phyloP scores from a whole-genome alignment of 2,797 vertebrate species.

The Scolopax rusticola region DNA sequence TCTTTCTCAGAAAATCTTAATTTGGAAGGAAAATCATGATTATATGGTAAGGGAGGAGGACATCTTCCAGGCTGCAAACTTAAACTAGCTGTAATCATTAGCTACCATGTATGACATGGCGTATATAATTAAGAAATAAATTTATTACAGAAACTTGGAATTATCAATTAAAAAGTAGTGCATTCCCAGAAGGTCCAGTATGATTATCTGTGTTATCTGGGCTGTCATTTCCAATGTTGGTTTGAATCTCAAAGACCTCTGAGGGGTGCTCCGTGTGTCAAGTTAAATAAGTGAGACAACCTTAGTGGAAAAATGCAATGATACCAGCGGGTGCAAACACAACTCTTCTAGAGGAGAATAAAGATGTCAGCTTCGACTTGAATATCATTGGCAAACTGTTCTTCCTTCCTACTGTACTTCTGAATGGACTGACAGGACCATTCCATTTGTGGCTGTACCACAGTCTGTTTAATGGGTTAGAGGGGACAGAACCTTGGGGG shows the following conservation, averaged over 20 bases:
- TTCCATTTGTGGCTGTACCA: neutral
- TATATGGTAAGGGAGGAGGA: slow-evolving; percentile 38
- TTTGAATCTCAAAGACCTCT: slow-evolving; percentile 82
- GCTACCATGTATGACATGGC: slow-evolving; percentile 49
- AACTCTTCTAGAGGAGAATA: neutral
- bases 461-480: neutral
- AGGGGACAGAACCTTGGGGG: neutral
- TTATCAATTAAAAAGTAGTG: slow-evolving; percentile 88
- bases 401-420: neutral
- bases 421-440: neutral
- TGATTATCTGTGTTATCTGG: slow-evolving; percentile 89
- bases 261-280: slow-evolving; percentile 85
- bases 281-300: slow-evolving; percentile 82
- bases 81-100: slow-evolving; percentile 70
- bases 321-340: slow-evolving; percentile 51
- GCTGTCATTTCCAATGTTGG: slow-evolving; percentile 89
- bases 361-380: neutral
- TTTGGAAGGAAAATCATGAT: slow-evolving; percentile 48
- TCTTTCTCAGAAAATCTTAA: slow-evolving; percentile 62
- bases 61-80: slow-evolving; percentile 63
- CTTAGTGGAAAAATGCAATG: slow-evolving; percentile 78
- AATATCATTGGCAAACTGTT: neutral
- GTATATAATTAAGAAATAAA: slow-evolving; percentile 76
- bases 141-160: slow-evolving; percentile 82
- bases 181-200: slow-evolving; percentile 81